Evolutionary conservation across 2,888 invertebrate genomes (phyloP).

Genomic region (Hofmannophila pseudospretella): DNA sequence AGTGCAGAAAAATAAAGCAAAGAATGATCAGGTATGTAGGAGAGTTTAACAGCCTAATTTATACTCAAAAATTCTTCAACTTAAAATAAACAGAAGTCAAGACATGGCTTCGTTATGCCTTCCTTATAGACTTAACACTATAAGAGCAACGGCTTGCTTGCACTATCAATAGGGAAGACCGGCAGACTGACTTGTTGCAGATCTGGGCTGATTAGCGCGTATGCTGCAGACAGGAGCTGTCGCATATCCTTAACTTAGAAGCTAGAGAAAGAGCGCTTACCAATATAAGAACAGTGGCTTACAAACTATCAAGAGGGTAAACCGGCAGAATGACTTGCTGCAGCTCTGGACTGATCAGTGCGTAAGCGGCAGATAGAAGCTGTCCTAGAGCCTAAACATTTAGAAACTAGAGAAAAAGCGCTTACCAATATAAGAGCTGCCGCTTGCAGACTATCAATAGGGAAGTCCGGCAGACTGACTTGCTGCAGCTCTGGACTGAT

Average conservation of each 20-base stretch:
- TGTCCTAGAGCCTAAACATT: too few species aligned
- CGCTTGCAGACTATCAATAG: slow-evolving; percentile 85
- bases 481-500: slow-evolving; percentile 84
- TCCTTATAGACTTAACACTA: slow-evolving; percentile 86
- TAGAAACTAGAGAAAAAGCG: too few species aligned
- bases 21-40: too few species aligned
- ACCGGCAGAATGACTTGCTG: slow-evolving; percentile 87
- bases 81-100: too few species aligned
- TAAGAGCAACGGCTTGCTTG: slow-evolving; percentile 80
- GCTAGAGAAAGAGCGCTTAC: too few species aligned
- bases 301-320: slow-evolving; percentile 91
- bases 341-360: slow-evolving; percentile 87
- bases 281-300: slow-evolving; percentile 81
- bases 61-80: too few species aligned
- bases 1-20: too few species aligned
- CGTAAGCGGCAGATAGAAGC: slow-evolving; percentile 87
- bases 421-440: slow-evolving; percentile 84
- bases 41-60: too few species aligned
- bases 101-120: too few species aligned
- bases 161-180: slow-evolving; percentile 93
- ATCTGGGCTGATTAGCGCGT: slow-evolving; percentile 88
- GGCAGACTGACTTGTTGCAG: slow-evolving; percentile 85
- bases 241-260: too few species aligned
- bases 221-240: slow-evolving; percentile 85
- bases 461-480: slow-evolving; percentile 93